phyloP scores from a whole-genome alignment of 1,140 invertebrate species.

The Mycetomoellerius zeteki region DNA sequence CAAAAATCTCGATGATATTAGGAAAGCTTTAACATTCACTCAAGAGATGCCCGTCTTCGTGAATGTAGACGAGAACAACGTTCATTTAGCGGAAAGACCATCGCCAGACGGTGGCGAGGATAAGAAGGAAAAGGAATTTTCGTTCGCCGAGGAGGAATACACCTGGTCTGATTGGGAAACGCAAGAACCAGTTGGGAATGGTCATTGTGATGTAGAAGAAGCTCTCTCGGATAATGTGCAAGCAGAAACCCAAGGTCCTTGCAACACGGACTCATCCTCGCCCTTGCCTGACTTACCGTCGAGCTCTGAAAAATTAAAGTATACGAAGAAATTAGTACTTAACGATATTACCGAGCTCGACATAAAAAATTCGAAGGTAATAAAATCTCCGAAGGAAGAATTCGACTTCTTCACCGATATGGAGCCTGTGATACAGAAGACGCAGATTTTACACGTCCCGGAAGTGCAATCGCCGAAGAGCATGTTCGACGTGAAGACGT shows the following conservation, averaged over 20 bases:
- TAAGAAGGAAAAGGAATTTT: conserved; percentile 87
- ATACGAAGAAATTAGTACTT: conserved; percentile 85
- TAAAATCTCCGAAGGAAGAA: conserved; percentile 82
- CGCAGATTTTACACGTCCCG: conserved; percentile 86
- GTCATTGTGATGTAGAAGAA: not conserved
- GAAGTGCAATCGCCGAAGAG: conserved; percentile 77
- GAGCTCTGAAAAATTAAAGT: conserved; percentile 60
- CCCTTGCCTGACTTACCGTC: not conserved
- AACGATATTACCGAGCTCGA: conserved; percentile 91
- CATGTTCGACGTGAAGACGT: conserved; percentile 81
- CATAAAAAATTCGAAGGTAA: conserved; percentile 90
- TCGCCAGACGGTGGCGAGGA: conserved; percentile 94
- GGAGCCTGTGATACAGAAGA: conserved; percentile 92
- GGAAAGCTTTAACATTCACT: conserved; percentile 8
- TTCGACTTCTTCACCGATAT: conserved; percentile 94
- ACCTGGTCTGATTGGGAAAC: conserved; percentile 93
- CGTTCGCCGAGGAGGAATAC: conserved; percentile 85
- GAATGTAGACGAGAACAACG: conserved; percentile 55
- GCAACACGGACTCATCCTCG: not conserved
- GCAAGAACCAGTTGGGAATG: conserved; percentile 83
- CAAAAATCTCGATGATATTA: not conserved
- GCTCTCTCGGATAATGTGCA: not conserved
- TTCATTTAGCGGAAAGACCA: conserved; percentile 90
- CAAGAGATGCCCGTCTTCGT: conserved; percentile 12
- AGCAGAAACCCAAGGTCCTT: not conserved